Conservation (phyloP, 1,140 invertebrate genomes). For the Ceratoteleas bidentatus region DNA sequence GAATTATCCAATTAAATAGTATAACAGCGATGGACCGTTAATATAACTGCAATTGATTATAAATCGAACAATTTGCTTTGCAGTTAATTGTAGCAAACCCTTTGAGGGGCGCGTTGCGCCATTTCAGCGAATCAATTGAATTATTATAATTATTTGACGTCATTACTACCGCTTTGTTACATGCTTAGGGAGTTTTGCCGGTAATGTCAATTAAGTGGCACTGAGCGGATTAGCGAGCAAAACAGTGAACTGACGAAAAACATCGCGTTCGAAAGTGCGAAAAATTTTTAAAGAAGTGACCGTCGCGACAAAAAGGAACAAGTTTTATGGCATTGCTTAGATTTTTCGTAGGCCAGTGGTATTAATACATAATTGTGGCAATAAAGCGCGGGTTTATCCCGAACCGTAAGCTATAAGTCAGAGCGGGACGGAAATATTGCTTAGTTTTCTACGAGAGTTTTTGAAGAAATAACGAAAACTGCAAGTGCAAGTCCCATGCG, state of each 20-base stretch:
- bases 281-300: too few species aligned
- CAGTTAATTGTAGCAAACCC: background rate
- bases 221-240: too few species aligned
- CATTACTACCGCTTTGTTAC: too few species aligned
- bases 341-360: too few species aligned
- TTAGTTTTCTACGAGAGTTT: slow-evolving; percentile 56
- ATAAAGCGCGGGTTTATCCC: slow-evolving; percentile 14
- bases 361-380: background rate
- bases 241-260: too few species aligned
- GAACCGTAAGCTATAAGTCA: slow-evolving; percentile 25
- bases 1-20: background rate
- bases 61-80: background rate
- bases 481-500: slow-evolving; percentile 47
- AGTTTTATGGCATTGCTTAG: too few species aligned
- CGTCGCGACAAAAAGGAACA: too few species aligned
- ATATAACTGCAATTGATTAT: background rate
- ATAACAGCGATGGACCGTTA: background rate
- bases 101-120: background rate
- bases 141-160: background rate
- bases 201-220: too few species aligned
- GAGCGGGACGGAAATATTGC: slow-evolving; percentile 56
- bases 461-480: slow-evolving; percentile 63
- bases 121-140: background rate
- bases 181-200: too few species aligned
- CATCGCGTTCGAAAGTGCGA: too few species aligned